Evolutionary conservation across 1,140 invertebrate genomes (phyloP).

Genomic region (Hypothenemus hampei): DNA sequence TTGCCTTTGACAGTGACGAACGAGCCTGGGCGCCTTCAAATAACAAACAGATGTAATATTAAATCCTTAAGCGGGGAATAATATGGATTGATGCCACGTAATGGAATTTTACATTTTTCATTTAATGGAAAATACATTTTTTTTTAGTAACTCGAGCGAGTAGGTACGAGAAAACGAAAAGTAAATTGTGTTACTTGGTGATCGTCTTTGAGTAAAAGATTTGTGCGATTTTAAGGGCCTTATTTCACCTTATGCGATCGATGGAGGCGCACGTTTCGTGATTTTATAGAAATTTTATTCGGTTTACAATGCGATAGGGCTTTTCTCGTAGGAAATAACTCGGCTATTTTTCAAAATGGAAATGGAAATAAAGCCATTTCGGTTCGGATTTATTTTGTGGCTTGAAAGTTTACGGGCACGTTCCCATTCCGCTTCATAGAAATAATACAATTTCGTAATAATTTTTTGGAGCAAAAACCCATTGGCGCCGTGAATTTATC

Average conservation of each 20-base stretch:
- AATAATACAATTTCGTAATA: neutral
- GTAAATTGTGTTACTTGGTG: constrained; percentile 2
- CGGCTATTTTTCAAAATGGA: constrained; percentile 22
- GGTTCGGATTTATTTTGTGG: constrained; percentile 12
- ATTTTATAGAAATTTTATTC: constrained; percentile 28
- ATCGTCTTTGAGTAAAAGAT: constrained; percentile 3
- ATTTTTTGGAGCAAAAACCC: neutral
- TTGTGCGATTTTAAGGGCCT: constrained; percentile 20
- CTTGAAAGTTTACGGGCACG: constrained; percentile 2
- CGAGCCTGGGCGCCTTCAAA: constrained; percentile 8
- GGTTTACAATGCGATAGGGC: constrained; percentile 20
- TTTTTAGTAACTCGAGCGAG: neutral
- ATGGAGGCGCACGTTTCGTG: constrained; percentile 17
- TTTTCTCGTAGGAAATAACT: constrained; percentile 19
- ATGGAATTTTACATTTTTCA: neutral
- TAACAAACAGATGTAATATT: constrained; percentile 28
- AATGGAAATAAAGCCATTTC: constrained; percentile 18
- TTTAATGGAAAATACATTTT: neutral
- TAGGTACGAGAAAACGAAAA: neutral
- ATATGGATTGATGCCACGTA: neutral
- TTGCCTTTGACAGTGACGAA: constrained; percentile 21
- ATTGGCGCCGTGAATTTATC: no score
- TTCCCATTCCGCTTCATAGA: neutral
- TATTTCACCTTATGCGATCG: constrained; percentile 23
- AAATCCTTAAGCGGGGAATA: constrained; percentile 14